Percentiles rank a stretch among this genome's conserved stretches.
These are phyloP conservation scores for Cladopsammia gracilis DNA, from an alignment of 64 coral and sea anemone genomes.

Conservation along the genomic window DNA sequence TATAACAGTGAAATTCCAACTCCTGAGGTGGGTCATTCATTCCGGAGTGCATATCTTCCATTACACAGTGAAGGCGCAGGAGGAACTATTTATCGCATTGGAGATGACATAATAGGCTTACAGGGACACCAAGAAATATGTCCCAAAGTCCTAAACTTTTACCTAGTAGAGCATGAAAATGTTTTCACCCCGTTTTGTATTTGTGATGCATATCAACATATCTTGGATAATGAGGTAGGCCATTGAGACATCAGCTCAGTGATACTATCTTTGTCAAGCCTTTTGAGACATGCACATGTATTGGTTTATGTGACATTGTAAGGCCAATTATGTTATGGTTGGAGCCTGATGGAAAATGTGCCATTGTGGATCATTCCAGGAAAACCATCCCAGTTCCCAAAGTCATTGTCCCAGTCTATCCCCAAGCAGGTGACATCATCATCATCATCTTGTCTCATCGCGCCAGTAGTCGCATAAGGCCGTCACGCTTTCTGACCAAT, in stretches of 20 bases:
- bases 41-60: conserved; percentile 4
- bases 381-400: background rate
- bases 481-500: too few relatives aligned
- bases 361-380: conserved; percentile 14
- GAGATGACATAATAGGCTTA: conserved; percentile 27
- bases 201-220: background rate
- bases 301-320: conserved; percentile 1
- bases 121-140: conserved; percentile 5
- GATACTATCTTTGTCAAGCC: conserved; percentile 35
- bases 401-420: background rate
- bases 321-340: conserved; percentile 18
- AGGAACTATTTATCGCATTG: conserved; percentile 5
- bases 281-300: conserved; percentile 22
- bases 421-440: conserved; percentile 14
- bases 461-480: too few relatives aligned
- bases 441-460: too few relatives aligned
- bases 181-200: background rate
- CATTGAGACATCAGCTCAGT: conserved; percentile 20
- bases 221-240: background rate
- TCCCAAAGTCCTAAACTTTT: conserved; percentile 17
- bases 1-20: conserved; percentile 10
- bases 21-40: conserved; percentile 12
- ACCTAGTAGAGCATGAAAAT: conserved; percentile 1
- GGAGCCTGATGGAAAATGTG: conserved; percentile 37
- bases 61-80: conserved; percentile 12